Evolutionary conservation across 2,888 invertebrate genomes (phyloP), one percentile per base, ranked within the genome.

Genomic region (Apomyelois bistriatella): DNA sequence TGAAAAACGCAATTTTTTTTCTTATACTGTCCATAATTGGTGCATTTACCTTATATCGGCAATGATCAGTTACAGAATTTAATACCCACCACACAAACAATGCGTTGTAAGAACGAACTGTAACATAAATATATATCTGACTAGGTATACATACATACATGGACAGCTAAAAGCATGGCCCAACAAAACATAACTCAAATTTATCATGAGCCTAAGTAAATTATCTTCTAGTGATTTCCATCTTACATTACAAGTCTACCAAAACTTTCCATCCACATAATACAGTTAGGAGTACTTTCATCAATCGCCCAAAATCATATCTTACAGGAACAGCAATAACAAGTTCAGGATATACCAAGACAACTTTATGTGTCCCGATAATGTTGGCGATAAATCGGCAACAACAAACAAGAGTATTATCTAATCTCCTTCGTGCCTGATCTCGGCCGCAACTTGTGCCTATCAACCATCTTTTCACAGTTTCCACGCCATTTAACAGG

Each of bases 401-500:
- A 50, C 41, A 50, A 50, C 50, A 50, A 50, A 50, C 50, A 50
- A 50, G 37, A 16, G 10, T 32, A 10, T n/a, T 61, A 56, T 61
- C 61, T 60, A 58, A 57, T 55, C 58, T 55, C 38, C 17, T 28
- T 3, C 32, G 48, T n/a, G 55, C 48, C 54, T 60, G 61, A 67
- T 71, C 65, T 66, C 59, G 37, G 65, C 65, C 71, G 58, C 67
- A 72, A 68, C 66, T 68, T 65, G 64, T 61, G 73, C 69, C 73
- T 74, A 81, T 80, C 79, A 74, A 74, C 70, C 66, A 79, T 82
- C 75, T 82, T 78, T 78, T 75, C 73, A 76, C 67, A 70, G 70
- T 79, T 87, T 87, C 86, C 80, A 76, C 68, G 55, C 80, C 83
- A 82, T 87, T 87, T 74, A 79, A 76, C 69, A 67, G 61, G 62